Evolutionary conservation across 1,140 invertebrate species (phyloP).

Genomic region (Bombyx mandarina): DNA sequence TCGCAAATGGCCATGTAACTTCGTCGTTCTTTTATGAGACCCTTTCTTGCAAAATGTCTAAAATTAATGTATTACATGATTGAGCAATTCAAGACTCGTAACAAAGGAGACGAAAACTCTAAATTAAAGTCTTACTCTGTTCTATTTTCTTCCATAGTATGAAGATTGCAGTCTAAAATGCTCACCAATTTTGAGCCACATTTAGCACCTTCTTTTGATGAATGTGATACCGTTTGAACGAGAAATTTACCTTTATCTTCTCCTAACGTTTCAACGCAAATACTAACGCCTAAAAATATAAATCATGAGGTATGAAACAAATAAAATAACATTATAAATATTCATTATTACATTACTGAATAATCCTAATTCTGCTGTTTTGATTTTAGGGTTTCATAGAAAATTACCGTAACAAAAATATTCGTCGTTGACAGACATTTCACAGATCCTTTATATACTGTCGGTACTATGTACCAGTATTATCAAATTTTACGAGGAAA

Average conservation of each 20-base stretch:
- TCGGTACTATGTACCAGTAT: too few species aligned
- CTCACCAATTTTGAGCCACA: conserved; percentile 68
- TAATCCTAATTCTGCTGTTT: too few species aligned
- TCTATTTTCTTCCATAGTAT: conserved; percentile 73
- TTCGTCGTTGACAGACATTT: too few species aligned
- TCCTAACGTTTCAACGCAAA: conserved; percentile 51
- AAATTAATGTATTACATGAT: conserved; percentile 8
- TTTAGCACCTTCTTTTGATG: conserved; percentile 63
- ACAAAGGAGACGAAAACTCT: too few species aligned
- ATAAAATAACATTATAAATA: too few species aligned
- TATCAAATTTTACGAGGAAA: too few species aligned
- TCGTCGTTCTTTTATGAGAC: conserved; percentile 52
- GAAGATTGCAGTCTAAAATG: conserved; percentile 69
- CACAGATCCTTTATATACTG: too few species aligned
- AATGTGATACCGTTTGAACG: conserved; percentile 69
- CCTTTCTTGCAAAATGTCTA: conserved; percentile 51
- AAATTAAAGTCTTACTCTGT: conserved; percentile 5
- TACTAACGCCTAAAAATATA: conserved; percentile 40
- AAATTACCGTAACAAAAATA: too few species aligned
- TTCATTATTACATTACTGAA: too few species aligned
- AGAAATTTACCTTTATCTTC: conserved; percentile 62
- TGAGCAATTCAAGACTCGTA: background rate
- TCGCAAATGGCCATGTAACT: conserved; percentile 66
- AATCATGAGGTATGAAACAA: too few species aligned
- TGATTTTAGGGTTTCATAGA: too few species aligned